Evolutionary conservation across 1,140 invertebrate species (phyloP), one percentile per base, ranked within the genome.

Genomic region (Hesperophylax magnus): DNA sequence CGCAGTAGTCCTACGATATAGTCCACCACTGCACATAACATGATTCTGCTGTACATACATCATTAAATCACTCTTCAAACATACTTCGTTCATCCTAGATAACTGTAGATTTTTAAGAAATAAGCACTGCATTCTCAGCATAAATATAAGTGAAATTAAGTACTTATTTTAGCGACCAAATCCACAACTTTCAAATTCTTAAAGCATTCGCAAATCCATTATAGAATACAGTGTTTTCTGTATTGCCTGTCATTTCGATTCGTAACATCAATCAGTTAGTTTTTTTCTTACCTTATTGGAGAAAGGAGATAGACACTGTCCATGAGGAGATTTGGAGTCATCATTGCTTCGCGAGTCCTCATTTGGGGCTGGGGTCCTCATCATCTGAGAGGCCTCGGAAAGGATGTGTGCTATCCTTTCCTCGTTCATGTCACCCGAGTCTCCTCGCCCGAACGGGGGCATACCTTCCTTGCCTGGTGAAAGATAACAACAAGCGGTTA

Each of bases 351-450:
- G 92, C 31, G 92, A 93, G 84, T 94, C 93, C 77, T 94, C 93
- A 65, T 90, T 90, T 77, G 88, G 85, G 0, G 86, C 87, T 14
- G 88, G 89, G 47, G 90, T 91, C 84, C 92, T 92, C 88, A 92
- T 91, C 85, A 95, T 91, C 82, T 96, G 95, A 27, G 94, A 94
- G 3, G 97, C 97, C 86, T 99, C 97, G 85, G 92, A 97, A 15
- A 99, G 92, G 86, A 99, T 98, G 87, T 98, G 97, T 18, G 95
- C 96, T 76, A 99, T 95, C 78, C 97, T 92, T 86, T 99, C 98
- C 85, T 99, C 97, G 47, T 95, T 97, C 83, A 95, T 94, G 84
- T 97, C 96, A 60, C 95, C 94, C 79, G 95, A 94, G 71, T 95
- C 93, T 65, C 93, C 90, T 54, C 92, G 89, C 78, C 94, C 94